Percentiles rank a stretch among this genome's conserved stretches.
phyloP scores from a whole-genome alignment of 1,140 invertebrate species.

The Brachionus paranguensis region DNA sequence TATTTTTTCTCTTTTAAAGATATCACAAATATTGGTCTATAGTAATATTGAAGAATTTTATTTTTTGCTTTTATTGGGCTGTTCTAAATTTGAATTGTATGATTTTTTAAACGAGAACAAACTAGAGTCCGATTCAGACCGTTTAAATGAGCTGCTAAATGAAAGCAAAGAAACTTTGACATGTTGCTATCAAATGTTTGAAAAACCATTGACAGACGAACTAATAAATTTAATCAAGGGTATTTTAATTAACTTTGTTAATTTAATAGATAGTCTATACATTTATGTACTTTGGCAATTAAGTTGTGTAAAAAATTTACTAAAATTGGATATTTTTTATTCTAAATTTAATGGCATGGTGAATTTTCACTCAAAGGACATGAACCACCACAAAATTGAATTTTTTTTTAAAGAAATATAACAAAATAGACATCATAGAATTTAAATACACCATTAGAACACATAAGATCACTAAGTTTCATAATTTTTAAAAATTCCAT shows the following conservation, averaged over 20 bases:
- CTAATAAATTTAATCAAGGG: background rate
- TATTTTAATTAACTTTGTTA: background rate
- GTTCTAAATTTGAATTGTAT: background rate
- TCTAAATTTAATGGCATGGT: too few relatives aligned
- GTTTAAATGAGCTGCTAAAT: background rate
- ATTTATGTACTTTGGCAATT: too few relatives aligned
- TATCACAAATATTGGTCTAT: background rate
- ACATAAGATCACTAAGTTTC: too few relatives aligned
- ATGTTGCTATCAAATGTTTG: background rate
- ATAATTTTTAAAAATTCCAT: too few relatives aligned
- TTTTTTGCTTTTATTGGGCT: background rate
- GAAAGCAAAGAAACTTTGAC: background rate
- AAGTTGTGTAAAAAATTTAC: too few relatives aligned
- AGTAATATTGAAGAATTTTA: background rate
- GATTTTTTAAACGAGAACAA: conserved; percentile 4
- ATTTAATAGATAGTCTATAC: background rate
- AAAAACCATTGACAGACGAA: background rate
- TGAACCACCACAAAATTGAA: too few relatives aligned
- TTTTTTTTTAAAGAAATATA: too few relatives aligned
- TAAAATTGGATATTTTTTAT: too few relatives aligned
- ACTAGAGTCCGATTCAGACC: background rate
- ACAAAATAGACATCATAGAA: too few relatives aligned
- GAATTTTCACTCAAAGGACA: too few relatives aligned
- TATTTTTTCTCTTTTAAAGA: background rate
- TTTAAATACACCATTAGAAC: too few relatives aligned